Percentiles rank a stretch among this genome's conserved stretches.
phyloP scores from a whole-genome alignment of 2,113 vertebrate genomes.

The Corythoichthys haematopterus region DNA sequence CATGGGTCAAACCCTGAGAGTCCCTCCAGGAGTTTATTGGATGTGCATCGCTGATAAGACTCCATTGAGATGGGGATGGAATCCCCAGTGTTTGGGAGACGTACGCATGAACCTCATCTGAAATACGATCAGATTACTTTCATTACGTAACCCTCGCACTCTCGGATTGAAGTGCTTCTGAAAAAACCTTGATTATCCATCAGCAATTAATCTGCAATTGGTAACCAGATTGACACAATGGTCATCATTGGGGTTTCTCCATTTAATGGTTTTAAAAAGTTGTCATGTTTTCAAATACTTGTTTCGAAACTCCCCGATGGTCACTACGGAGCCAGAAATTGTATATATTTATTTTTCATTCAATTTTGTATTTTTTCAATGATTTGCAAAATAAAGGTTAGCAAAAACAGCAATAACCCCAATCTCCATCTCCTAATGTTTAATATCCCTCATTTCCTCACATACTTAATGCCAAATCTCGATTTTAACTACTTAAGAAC shows the following conservation, averaged over 20 bases:
- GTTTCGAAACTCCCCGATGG: not conserved
- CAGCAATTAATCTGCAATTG: not conserved
- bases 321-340: too few relatives aligned
- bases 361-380: too few relatives aligned
- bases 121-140: slow-evolving; percentile 22
- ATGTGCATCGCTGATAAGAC: slow-evolving; percentile 63
- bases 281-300: not conserved
- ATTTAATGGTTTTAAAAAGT: not conserved
- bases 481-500: too few relatives aligned
- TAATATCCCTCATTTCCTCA: too few relatives aligned
- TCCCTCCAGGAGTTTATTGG: slow-evolving; percentile 63
- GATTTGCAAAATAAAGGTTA: too few relatives aligned
- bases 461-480: too few relatives aligned
- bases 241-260: not conserved
- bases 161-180: not conserved
- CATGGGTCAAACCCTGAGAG: slow-evolving; percentile 28
- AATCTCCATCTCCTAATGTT: too few relatives aligned
- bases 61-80: slow-evolving; percentile 27
- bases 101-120: not conserved
- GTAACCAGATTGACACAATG: not conserved
- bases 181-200: not conserved
- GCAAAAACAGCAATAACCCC: too few relatives aligned
- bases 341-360: too few relatives aligned
- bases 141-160: not conserved
- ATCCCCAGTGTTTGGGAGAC: slow-evolving; percentile 10